Conservation (phyloP, 2,113 vertebrate species). For the Poeciliopsis retropinna region DNA sequence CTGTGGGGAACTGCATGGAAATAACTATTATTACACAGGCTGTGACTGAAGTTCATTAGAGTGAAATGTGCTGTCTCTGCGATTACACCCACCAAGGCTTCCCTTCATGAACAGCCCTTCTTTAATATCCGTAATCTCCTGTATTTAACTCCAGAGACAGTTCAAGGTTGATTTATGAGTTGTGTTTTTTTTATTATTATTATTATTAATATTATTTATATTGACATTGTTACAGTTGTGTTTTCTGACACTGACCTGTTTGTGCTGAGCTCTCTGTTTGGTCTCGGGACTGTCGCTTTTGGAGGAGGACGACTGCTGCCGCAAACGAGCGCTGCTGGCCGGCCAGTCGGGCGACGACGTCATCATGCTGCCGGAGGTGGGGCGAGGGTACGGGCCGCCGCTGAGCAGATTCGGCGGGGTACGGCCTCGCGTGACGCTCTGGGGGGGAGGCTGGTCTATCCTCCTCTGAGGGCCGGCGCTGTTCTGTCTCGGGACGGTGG, state of each 20-base stretch:
- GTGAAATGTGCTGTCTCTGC: slow-evolving; percentile 26
- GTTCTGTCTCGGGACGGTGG: slow-evolving; percentile 90
- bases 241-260: slow-evolving; percentile 84
- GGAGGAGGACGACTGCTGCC: slow-evolving; percentile 94
- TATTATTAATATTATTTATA: background rate
- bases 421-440: slow-evolving; percentile 84
- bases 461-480: slow-evolving; percentile 91
- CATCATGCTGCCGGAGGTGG: slow-evolving; percentile 89
- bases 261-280: slow-evolving; percentile 90
- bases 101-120: slow-evolving; percentile 21
- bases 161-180: background rate
- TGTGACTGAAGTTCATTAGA: slow-evolving; percentile 58
- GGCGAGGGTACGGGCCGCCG: slow-evolving; percentile 88
- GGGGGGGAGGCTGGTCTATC: slow-evolving; percentile 92
- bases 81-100: slow-evolving; percentile 31
- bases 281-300: slow-evolving; percentile 96
- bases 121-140: slow-evolving; percentile 31
- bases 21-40: slow-evolving; percentile 66
- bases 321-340: slow-evolving; percentile 86
- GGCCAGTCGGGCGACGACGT: slow-evolving; percentile 94
- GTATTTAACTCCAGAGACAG: background rate
- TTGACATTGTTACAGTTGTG: background rate
- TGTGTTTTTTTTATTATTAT: background rate
- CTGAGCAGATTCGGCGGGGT: slow-evolving; percentile 89
- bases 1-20: slow-evolving; percentile 51